Conservation (phyloP, 2,797 vertebrate genomes). For the Triplophysa bombifrons region DNA sequence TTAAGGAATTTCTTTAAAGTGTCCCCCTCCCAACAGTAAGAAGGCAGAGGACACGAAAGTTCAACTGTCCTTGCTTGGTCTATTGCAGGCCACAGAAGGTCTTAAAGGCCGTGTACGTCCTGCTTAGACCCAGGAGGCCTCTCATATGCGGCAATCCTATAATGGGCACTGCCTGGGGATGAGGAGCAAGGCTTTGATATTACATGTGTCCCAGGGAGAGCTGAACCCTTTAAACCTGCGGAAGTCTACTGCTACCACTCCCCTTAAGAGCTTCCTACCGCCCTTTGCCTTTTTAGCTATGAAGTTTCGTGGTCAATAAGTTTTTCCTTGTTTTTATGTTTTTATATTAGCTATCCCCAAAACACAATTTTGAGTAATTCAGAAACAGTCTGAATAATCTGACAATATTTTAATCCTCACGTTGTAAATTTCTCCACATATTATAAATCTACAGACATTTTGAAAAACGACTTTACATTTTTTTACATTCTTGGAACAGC, state of each 20-base stretch:
- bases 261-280: conserved; percentile 63
- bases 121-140: conserved; percentile 79
- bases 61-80: conserved; percentile 66
- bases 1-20: neutral
- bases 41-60: conserved; percentile 41
- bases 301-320: conserved; percentile 1
- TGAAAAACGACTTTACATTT: too few relatives aligned
- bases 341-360: neutral
- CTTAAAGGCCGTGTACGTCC: conserved; percentile 75
- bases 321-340: neutral
- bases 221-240: conserved; percentile 67
- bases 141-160: conserved; percentile 73
- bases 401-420: too few relatives aligned
- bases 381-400: too few relatives aligned
- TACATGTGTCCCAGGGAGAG: conserved; percentile 78
- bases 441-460: too few relatives aligned
- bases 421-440: too few relatives aligned
- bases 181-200: conserved; percentile 76
- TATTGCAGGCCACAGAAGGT: conserved; percentile 60
- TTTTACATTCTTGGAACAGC: too few relatives aligned
- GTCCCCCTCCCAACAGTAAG: neutral
- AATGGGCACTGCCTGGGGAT: conserved; percentile 77
- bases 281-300: conserved; percentile 63
- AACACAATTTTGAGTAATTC: neutral
- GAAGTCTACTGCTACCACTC: conserved; percentile 65